Base-by-base conservation (phyloP, 2,113 vertebrate genomes). In the Eubucco bourcierii region DNA sequence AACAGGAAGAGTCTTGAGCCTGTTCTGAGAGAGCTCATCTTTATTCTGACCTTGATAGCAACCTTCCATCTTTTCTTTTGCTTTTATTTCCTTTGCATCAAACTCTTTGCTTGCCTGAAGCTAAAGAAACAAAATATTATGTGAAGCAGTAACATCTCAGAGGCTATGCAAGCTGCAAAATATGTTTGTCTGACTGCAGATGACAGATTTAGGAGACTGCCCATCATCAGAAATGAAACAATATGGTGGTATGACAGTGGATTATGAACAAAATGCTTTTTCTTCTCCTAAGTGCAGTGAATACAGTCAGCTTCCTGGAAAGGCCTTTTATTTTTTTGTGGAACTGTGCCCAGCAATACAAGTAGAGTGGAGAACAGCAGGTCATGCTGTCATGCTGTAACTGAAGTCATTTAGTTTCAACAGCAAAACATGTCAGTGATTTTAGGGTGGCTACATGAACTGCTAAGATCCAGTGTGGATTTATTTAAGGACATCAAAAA, bases 101-200 rank as follows among this genome's bases (percentile, higher is more conserved):
- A 91, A 81, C n/a, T 77, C 41, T 68, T 70, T 46, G 47, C 65
- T 74, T 41, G 80, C 77, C 93, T 80, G 60, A 80, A 91, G 85
- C 64, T 56, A 89, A 74, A 83, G 31, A n/a, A 67, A 84, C 63
- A 73, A 77, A 92, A 65, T 68, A 63, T 76, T 71, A 87, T 31
- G 47, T 15, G 88, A 92, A 89, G 83, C 34, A 81, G 66, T 63
- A 93, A 87, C 65, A 85, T 76, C 85, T 91, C 74, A 68, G 63
- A 81, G 78, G 61, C 52, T 73, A 84, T 59, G 74, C 15, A 58
- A 87, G 80, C 70, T 80, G 68, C 46, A 81, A 78, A 90, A 86
- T 77, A 66, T 84, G 61, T 93, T 94, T 75, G 66, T 95, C 50
- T 95, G 85, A 91, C 66, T 86, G 73, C 73, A 90, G 77, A 91